Evolutionary conservation across 2,113 vertebrate species (phyloP).

Genomic region (Myxocyprinus asiaticus): DNA sequence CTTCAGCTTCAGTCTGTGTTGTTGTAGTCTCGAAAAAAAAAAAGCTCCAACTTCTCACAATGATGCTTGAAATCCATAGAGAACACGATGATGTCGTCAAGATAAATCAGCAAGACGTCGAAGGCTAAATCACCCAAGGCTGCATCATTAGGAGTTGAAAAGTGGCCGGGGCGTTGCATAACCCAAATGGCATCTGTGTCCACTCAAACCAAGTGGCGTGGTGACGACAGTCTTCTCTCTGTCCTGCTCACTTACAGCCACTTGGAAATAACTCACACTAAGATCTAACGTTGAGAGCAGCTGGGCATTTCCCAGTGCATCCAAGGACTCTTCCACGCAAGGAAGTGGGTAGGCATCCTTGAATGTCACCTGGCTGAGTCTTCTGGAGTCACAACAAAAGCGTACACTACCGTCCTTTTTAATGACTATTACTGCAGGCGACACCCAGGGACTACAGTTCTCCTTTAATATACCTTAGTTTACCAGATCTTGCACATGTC

Average conservation of each 20-base stretch:
- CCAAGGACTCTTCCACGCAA: conserved; percentile 36
- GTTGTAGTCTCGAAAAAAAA: background rate
- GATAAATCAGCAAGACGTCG: conserved; percentile 9
- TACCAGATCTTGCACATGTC: no score
- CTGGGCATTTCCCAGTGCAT: conserved; percentile 16
- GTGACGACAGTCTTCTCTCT: conserved; percentile 9
- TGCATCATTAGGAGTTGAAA: conserved; percentile 14
- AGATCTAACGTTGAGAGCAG: conserved; percentile 22
- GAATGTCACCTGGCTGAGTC: conserved; percentile 22
- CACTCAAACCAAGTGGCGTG: background rate
- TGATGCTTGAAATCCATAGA: background rate
- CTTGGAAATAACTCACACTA: conserved; percentile 31
- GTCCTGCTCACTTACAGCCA: conserved; percentile 3
- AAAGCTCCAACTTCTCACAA: conserved; percentile 23
- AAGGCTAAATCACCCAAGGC: background rate
- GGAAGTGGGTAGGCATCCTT: no score
- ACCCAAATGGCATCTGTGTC: background rate
- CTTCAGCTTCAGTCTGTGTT: conserved; percentile 39
- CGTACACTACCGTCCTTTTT: background rate
- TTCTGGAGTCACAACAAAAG: conserved; percentile 2
- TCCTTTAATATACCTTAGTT: background rate
- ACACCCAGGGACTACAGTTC: background rate
- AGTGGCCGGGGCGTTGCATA: no score
- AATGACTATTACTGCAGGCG: background rate
- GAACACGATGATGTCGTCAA: background rate